phyloP scores from a whole-genome alignment of 2,888 invertebrate species.

The Drosophila setosimentum region DNA sequence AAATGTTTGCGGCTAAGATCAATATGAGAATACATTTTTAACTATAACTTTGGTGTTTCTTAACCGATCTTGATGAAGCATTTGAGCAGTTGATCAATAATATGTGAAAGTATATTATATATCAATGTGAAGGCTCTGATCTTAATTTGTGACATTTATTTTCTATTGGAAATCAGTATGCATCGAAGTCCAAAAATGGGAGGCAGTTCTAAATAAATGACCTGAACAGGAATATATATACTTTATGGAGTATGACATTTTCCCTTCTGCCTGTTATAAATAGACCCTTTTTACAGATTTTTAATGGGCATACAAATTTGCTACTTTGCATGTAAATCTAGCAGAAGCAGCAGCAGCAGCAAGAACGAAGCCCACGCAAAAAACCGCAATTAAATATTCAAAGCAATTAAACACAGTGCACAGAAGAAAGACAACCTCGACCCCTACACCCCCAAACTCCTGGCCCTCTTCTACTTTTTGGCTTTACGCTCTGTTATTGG shows the following conservation, averaged over 20 bases:
- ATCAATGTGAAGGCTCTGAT: background rate
- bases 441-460: background rate
- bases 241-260: background rate
- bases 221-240: background rate
- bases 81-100: background rate
- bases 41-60: background rate
- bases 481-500: conserved; percentile 43
- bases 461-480: background rate
- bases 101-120: background rate
- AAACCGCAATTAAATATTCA: conserved; percentile 70
- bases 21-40: too few relatives aligned
- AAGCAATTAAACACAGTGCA: conserved; percentile 57
- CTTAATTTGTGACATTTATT: background rate
- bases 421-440: conserved; percentile 5
- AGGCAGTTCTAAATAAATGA: background rate
- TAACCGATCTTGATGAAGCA: background rate
- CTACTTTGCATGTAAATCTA: conserved; percentile 11
- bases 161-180: background rate
- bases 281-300: background rate
- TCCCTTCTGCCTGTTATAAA: background rate
- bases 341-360: conserved; percentile 11
- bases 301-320: conserved; percentile 7
- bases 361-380: conserved; percentile 25
- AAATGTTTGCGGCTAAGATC: too few relatives aligned
- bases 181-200: background rate